phyloP scores from a whole-genome alignment of 2,797 vertebrate genomes.

The Phrynocephalus vlangalii region DNA sequence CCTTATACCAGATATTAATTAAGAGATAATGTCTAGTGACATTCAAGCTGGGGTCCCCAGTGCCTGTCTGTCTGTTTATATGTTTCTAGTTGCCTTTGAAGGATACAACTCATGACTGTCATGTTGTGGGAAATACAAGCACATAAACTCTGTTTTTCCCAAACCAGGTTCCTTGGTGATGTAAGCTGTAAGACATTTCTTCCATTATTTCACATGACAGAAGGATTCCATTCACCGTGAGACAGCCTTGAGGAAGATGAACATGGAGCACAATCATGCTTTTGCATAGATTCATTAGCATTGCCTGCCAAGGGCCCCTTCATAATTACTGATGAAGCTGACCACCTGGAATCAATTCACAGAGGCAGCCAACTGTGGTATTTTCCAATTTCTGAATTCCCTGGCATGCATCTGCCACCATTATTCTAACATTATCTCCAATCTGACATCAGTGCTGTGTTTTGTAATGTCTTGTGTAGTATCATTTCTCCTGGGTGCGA shows the following conservation, averaged over 20 bases:
- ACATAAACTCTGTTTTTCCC: constrained; percentile 33
- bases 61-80: not conserved
- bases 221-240: constrained; percentile 52
- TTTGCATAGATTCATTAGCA: constrained; percentile 61
- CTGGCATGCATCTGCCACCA: constrained; percentile 67
- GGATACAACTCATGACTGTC: not conserved
- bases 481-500: constrained; percentile 47
- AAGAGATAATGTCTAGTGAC: not conserved
- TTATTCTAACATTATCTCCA: constrained; percentile 55
- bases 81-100: not conserved
- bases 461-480: constrained; percentile 47
- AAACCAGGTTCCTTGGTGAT: constrained; percentile 44
- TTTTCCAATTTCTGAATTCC: constrained; percentile 67
- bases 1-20: constrained; percentile 2
- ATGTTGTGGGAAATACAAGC: constrained; percentile 2
- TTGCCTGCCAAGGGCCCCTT: constrained; percentile 56
- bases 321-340: constrained; percentile 72
- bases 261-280: constrained; percentile 61
- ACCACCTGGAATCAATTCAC: constrained; percentile 75
- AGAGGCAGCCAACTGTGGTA: constrained; percentile 65
- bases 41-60: not conserved
- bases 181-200: constrained; percentile 34
- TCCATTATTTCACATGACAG: constrained; percentile 54
- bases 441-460: constrained; percentile 51
- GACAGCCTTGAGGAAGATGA: constrained; percentile 55